A percentile compares a stretch with the other conserved stretches of the same genome.
Conservation (phyloP, 2,888 invertebrate species). For the Ceraclea dissimilis region DNA sequence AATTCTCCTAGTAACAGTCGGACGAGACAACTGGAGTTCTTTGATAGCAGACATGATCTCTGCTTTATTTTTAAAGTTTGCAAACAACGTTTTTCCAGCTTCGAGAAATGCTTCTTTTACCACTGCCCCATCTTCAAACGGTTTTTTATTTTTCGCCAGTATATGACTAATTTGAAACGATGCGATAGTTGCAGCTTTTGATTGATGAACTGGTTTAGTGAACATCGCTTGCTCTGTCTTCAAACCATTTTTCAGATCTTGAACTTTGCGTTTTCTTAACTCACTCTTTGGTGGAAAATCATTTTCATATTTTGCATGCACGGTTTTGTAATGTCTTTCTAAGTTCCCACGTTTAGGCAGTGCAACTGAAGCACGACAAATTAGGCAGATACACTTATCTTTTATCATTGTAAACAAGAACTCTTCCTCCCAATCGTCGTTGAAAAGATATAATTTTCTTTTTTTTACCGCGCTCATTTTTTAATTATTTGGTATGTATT, state of each 20-base stretch:
- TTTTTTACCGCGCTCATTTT: constrained; percentile 12
- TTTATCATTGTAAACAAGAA: constrained; percentile 7
- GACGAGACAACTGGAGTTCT: constrained; percentile 27
- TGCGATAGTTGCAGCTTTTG: constrained; percentile 3
- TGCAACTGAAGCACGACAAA: constrained; percentile 1
- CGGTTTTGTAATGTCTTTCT: background rate
- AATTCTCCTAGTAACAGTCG: constrained; percentile 17
- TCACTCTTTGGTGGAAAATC: constrained; percentile 2
- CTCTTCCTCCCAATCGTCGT: constrained; percentile 7
- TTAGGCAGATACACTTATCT: constrained; percentile 1
- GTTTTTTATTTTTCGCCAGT: constrained; percentile 7
- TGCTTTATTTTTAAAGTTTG: constrained; percentile 28
- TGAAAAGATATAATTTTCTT: constrained; percentile 6
- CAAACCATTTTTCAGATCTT: background rate
- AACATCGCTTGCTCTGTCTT: background rate
- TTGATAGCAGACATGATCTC: constrained; percentile 28
- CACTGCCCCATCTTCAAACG: constrained; percentile 8
- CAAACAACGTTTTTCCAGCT: constrained; percentile 14
- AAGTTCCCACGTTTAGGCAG: background rate
- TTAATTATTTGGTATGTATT: background rate
- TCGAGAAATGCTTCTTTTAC: constrained; percentile 14
- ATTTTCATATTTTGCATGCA: background rate
- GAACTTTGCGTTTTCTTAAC: background rate
- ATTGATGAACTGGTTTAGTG: background rate
- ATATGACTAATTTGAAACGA: constrained; percentile 1